These are phyloP conservation scores for Drosophila infuscata DNA, from an alignment of 2,888 invertebrate genomes.

Conservation along the genomic window DNA sequence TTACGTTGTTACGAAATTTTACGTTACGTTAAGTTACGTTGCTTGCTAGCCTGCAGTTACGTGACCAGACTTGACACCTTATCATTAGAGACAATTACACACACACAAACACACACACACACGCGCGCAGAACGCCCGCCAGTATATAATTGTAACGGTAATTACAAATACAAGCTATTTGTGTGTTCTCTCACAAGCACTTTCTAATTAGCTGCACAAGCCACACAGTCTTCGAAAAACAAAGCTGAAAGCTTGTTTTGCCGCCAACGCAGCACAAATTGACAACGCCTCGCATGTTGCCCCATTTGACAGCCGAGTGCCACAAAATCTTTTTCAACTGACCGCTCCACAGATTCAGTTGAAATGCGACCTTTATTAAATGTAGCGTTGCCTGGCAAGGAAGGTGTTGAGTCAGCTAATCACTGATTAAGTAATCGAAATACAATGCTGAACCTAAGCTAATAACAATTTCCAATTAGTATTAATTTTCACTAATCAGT, in stretches of 20 bases:
- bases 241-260: constrained; percentile 50
- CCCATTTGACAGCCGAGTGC: constrained; percentile 30
- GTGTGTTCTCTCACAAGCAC: constrained; percentile 24
- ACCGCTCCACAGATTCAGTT: constrained; percentile 5
- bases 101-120: background rate
- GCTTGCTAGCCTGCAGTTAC: constrained; percentile 20
- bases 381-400: no score
- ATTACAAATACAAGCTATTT: constrained; percentile 53
- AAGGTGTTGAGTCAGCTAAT: background rate
- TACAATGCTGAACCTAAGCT: background rate
- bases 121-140: background rate
- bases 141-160: constrained; percentile 37
- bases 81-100: constrained; percentile 41
- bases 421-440: constrained; percentile 2
- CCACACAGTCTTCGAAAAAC: constrained; percentile 46
- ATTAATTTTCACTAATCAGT: background rate
- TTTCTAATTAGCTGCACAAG: constrained; percentile 71
- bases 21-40: background rate
- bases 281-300: background rate
- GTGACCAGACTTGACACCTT: constrained; percentile 34
- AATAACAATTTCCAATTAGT: background rate
- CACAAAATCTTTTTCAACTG: constrained; percentile 39
- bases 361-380: background rate
- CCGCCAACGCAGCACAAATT: constrained; percentile 59
- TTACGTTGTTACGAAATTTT: background rate